These are phyloP conservation scores for Muscicapa striata DNA, from an alignment of 2,797 vertebrate species.

Conservation along the genomic window DNA sequence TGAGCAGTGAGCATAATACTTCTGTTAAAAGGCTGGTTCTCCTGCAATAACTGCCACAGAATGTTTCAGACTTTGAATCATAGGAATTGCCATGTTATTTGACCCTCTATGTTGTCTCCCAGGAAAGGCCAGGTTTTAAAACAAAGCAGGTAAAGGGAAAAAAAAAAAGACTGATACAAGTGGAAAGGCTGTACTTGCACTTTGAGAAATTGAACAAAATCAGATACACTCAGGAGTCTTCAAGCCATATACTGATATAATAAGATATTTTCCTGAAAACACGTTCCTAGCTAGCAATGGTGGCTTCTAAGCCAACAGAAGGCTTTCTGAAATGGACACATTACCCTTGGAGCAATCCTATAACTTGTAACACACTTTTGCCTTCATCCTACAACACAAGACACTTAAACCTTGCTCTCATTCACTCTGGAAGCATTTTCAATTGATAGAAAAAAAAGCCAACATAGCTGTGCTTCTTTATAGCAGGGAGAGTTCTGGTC, in stretches of 20 bases:
- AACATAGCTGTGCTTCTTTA: background rate
- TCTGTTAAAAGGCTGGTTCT: background rate
- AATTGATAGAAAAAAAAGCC: background rate
- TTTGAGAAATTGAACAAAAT: conserved; percentile 16
- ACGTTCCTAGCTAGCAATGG: background rate
- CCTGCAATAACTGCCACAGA: background rate
- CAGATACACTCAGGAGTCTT: conserved; percentile 13
- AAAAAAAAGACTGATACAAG: background rate
- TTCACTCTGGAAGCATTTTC: background rate
- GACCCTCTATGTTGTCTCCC: background rate
- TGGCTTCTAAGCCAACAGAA: background rate
- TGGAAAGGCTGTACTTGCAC: background rate
- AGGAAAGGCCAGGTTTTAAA: conserved; percentile 33
- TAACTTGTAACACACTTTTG: background rate
- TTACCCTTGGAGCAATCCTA: conserved; percentile 1
- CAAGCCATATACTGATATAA: background rate
- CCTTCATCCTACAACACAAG: background rate
- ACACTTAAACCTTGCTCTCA: background rate
- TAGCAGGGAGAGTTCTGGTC: background rate
- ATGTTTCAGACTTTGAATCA: background rate
- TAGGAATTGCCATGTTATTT: conserved; percentile 12
- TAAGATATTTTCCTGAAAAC: conserved; percentile 20
- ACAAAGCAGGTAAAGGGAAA: background rate
- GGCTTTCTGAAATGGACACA: background rate
- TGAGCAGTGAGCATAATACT: background rate